A percentile compares a stretch with the other conserved stretches of the same genome.
These are phyloP conservation scores for Tiliacea citrago DNA, from an alignment of 2,888 invertebrate species.

Conservation along the genomic window DNA sequence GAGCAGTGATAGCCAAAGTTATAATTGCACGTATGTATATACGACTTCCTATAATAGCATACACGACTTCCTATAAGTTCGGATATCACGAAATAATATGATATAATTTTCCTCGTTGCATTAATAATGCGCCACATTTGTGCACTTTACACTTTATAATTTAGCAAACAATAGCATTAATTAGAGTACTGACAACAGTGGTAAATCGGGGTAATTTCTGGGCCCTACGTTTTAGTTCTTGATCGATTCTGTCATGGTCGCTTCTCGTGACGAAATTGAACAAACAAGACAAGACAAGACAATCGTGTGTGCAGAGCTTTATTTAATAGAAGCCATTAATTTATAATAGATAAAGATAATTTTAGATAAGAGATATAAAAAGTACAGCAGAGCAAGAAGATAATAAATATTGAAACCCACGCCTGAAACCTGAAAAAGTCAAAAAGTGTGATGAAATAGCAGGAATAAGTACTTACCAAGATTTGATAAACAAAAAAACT, in stretches of 20 bases:
- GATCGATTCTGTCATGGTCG: too few species aligned
- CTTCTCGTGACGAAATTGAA: neutral
- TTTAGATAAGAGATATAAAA: neutral
- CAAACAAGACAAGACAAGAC: too few species aligned
- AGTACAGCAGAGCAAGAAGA: neutral
- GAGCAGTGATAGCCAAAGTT: slow-evolving; percentile 82
- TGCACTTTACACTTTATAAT: slow-evolving; percentile 4
- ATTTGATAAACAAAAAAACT: slow-evolving; percentile 4
- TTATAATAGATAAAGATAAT: neutral
- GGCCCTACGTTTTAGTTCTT: neutral
- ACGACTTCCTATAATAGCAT: slow-evolving; percentile 43
- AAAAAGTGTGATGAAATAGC: neutral
- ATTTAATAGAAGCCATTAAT: neutral
- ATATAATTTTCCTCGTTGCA: slow-evolving; percentile 52
- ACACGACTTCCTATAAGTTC: slow-evolving; percentile 50
- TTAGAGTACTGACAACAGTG: neutral
- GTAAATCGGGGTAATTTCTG: neutral
- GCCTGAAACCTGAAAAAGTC: slow-evolving; percentile 4
- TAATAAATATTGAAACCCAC: neutral
- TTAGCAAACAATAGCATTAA: neutral
- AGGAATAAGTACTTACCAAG: neutral
- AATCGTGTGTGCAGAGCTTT: neutral
- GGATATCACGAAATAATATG: slow-evolving; percentile 46
- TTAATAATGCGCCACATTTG: neutral
- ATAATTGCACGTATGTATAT: slow-evolving; percentile 62